phyloP scores from a whole-genome alignment of 2,113 vertebrate species.

The Oxyura jamaicensis region DNA sequence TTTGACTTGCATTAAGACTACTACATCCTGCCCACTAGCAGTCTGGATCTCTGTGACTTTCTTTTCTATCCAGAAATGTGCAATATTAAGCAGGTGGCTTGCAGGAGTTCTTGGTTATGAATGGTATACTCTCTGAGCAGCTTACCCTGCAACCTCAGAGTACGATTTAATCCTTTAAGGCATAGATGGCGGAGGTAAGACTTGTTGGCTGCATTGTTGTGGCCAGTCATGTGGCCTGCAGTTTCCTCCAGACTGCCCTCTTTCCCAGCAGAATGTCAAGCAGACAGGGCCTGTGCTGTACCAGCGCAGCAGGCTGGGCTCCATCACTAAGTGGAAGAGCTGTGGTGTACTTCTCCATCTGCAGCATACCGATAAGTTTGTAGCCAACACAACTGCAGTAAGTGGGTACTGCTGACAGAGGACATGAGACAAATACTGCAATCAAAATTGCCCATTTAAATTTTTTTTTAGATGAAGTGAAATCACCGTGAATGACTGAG shows the following conservation, averaged over 20 bases:
- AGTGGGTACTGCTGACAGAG: not conserved
- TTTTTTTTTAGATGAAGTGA: not conserved
- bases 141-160: rapidly evolving
- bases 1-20: not conserved
- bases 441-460: not conserved
- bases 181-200: not conserved
- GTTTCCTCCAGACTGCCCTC: not conserved
- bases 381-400: not conserved
- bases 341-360: not conserved
- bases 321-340: not conserved
- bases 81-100: not conserved
- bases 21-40: not conserved
- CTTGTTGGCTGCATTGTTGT: not conserved
- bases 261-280: not conserved
- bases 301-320: not conserved
- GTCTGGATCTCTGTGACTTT: not conserved
- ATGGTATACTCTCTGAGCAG: not conserved
- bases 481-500: slow-evolving; percentile 14
- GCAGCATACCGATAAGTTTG: rapidly evolving
- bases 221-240: not conserved
- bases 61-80: not conserved
- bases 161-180: not conserved
- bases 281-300: not conserved
- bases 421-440: slow-evolving; percentile 1
- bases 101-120: not conserved